phyloP scores from a whole-genome alignment of 2,113 vertebrate species.

The Odocoileus virginianus region DNA sequence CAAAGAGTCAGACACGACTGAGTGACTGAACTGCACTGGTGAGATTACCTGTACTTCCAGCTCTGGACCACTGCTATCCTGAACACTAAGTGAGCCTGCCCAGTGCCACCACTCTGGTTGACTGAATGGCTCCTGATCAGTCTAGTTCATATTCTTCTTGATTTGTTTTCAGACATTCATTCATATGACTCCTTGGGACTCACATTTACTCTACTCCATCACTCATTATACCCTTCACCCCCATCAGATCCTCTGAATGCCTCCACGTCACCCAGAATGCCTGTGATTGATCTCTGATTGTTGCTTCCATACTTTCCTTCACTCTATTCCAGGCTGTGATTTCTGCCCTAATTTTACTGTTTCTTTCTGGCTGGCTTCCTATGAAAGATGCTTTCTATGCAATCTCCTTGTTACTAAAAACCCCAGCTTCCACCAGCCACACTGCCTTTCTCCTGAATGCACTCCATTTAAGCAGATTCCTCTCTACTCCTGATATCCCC shows the following conservation, averaged over 20 bases:
- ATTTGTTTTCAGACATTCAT: background rate
- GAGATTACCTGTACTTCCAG: background rate
- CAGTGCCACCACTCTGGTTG: background rate
- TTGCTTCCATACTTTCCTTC: too few species aligned
- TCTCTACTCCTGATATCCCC: background rate
- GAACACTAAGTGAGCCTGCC: background rate
- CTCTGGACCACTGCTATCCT: background rate
- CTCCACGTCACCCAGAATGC: background rate
- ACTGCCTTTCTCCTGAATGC: background rate
- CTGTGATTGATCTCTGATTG: background rate
- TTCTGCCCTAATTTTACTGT: background rate
- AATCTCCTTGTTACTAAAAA: background rate
- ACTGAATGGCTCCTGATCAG: background rate
- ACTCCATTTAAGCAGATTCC: conserved; percentile 49
- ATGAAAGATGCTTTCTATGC: background rate
- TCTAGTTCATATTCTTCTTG: background rate
- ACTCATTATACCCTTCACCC: background rate
- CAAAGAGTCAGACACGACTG: background rate
- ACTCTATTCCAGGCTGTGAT: background rate
- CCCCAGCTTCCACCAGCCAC: background rate
- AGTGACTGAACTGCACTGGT: background rate
- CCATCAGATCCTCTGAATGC: background rate
- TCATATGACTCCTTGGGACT: background rate
- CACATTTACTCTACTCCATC: background rate
- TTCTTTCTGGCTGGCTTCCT: background rate